A percentile compares a stretch with the other conserved stretches of the same genome.
These are phyloP conservation scores for Dolichotis patagonum DNA, from an alignment of 2,113 vertebrate species.

Conservation along the genomic window DNA sequence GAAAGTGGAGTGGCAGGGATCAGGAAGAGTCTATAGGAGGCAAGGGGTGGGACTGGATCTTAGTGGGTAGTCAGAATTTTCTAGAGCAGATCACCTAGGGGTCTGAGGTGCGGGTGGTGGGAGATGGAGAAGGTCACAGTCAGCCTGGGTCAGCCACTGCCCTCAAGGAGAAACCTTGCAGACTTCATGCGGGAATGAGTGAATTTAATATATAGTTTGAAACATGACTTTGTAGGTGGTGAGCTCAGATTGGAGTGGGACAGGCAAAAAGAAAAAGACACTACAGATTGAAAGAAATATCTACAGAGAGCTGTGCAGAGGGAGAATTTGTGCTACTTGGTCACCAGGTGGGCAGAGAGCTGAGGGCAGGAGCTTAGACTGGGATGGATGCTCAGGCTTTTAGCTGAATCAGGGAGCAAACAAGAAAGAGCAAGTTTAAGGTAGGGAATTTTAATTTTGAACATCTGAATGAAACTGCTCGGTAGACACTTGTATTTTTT, in stretches of 20 bases:
- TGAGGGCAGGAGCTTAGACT: background rate
- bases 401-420: background rate
- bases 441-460: background rate
- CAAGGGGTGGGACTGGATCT: background rate
- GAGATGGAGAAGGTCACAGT: background rate
- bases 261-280: background rate
- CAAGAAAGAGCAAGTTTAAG: background rate
- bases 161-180: background rate
- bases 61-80: background rate
- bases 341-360: background rate
- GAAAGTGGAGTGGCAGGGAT: background rate
- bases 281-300: background rate
- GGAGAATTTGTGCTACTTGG: background rate
- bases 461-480: background rate
- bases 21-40: background rate
- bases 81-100: background rate
- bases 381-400: background rate
- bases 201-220: slow-evolving; percentile 28
- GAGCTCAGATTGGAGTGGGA: background rate
- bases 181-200: background rate
- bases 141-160: background rate
- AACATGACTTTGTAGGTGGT: background rate
- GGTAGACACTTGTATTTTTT: background rate
- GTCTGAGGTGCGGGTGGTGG: background rate
- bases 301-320: background rate